These are phyloP conservation scores for Apogon talboti DNA, from an alignment of 2,797 vertebrate species.

Conservation along the genomic window DNA sequence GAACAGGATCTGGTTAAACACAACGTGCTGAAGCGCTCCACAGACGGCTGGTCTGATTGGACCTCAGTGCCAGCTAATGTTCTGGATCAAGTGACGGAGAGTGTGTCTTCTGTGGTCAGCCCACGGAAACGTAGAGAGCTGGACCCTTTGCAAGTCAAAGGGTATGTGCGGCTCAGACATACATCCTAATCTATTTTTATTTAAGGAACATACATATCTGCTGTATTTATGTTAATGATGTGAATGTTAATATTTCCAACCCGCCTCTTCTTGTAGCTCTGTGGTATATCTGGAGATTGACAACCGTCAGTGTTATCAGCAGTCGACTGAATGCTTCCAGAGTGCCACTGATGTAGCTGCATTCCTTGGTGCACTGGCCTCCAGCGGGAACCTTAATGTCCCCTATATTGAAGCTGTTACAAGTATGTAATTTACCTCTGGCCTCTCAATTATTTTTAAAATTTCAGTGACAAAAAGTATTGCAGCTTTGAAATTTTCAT, in stretches of 20 bases:
- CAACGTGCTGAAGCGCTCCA: conserved; percentile 89
- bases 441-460: neutral
- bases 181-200: neutral
- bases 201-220: neutral
- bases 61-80: conserved; percentile 75
- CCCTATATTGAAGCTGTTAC: conserved; percentile 98
- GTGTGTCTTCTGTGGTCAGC: conserved; percentile 77
- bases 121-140: conserved; percentile 89
- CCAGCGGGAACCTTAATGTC: conserved; percentile 93
- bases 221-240: too few species aligned
- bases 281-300: conserved; percentile 97
- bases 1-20: conserved; percentile 95
- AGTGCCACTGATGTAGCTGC: conserved; percentile 95
- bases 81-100: conserved; percentile 83
- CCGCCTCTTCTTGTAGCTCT: conserved; percentile 73
- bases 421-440: conserved; percentile 84
- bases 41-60: conserved; percentile 87
- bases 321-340: conserved; percentile 95
- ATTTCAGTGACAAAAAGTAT: too few species aligned
- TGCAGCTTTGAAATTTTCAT: too few species aligned
- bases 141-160: conserved; percentile 90
- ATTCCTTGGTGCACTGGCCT: conserved; percentile 94
- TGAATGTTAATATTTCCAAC: neutral
- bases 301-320: conserved; percentile 96
- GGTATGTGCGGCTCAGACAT: conserved; percentile 53